These are phyloP conservation scores for Cheilosia scutellata DNA, from an alignment of 2,888 invertebrate genomes.

Conservation along the genomic window DNA sequence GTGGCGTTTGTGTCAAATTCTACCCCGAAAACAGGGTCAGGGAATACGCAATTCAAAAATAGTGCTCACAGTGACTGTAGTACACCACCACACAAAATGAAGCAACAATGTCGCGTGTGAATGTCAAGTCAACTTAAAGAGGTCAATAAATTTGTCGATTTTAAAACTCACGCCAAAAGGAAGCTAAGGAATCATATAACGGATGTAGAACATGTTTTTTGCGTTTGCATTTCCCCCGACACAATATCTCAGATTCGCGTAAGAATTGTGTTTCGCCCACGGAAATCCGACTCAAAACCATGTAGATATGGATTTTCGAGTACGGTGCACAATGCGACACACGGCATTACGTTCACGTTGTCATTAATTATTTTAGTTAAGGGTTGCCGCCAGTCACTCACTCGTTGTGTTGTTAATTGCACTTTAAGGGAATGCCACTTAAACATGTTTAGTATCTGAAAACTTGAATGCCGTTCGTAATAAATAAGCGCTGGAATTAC, in stretches of 20 bases:
- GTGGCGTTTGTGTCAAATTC: conserved; percentile 9
- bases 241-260: conserved; percentile 24
- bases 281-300: conserved; percentile 55
- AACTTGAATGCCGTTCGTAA: conserved; percentile 9
- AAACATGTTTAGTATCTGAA: conserved; percentile 38
- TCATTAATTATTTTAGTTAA: neutral
- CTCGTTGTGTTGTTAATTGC: conserved; percentile 36
- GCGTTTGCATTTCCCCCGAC: conserved; percentile 55
- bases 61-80: neutral
- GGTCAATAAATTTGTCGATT: conserved; percentile 65
- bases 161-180: conserved; percentile 21
- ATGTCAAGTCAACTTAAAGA: conserved; percentile 65
- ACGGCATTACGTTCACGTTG: conserved; percentile 31
- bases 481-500: neutral
- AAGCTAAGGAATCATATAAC: conserved; percentile 52
- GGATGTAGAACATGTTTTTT: conserved; percentile 68
- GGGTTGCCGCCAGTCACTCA: conserved; percentile 60
- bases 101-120: conserved; percentile 25
- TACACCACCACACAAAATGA: neutral
- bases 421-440: conserved; percentile 55
- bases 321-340: neutral
- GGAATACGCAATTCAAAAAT: neutral
- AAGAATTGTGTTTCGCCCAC: conserved; percentile 47
- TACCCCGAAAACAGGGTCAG: conserved; percentile 39
- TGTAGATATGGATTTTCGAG: conserved; percentile 32